Base-by-base conservation (phyloP, 2,888 invertebrate species). In the Drosophila rellima region DNA sequence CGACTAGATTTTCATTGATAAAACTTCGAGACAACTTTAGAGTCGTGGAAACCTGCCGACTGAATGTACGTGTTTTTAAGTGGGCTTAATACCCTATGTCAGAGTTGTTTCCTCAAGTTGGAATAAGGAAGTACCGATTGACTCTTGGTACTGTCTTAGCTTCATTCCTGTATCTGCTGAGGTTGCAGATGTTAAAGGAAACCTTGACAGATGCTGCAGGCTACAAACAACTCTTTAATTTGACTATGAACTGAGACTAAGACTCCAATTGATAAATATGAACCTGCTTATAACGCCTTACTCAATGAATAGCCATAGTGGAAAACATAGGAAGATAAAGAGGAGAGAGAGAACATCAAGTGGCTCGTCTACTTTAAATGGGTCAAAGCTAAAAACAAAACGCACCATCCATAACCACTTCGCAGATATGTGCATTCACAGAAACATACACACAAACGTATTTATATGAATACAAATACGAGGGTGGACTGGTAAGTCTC, bases 361-460 rank as follows among this genome's bases (percentile, higher is more conserved):
- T 44, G 69, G 29, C 11, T n/a, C 52, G 52, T 48, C 56, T 33
- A 40, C 17, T 64, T 51, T 31, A 76, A 76, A 76, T 76, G 65
- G 76, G 76, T 76, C 76, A 76, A 62, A 76, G 65, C 76, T 76
- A 76, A 76, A 76, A 76, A 76, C 71, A 56, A 76, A 75, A 72
- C 51, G 62, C 72, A 55, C 17, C 55, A 56, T 33, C 42, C 42
- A 66, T 54, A 54, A 55, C 54, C 57, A 54, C 52, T 52, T 70
- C 63, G 51, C 26, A 47, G 39, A 45, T 37, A 57, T 42, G 48
- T 39, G 48, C 47, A 51, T 20, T 51, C 35, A 37, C 17, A 39
- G n/a, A 15, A 6, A 33, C 31, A 42, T 17, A 11, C 50, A 13
- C 52, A 33, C 44, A 33, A 2, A 4, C 13, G 20, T 33, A 17